phyloP scores from a whole-genome alignment of 2,797 vertebrate genomes.

The Xerus rutilus region DNA sequence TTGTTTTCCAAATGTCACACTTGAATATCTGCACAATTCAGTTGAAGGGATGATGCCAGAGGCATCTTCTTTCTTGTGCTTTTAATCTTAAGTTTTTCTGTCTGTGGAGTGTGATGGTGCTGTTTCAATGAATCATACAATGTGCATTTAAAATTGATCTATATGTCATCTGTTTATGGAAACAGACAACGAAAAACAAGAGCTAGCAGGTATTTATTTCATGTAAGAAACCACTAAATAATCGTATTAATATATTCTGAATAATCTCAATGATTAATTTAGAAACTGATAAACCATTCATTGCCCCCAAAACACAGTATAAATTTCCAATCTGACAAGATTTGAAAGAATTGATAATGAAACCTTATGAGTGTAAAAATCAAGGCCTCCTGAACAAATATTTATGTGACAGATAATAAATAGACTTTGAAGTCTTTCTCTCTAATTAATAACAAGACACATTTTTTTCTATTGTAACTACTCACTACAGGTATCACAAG shows the following conservation, averaged over 20 bases:
- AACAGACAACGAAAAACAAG: conserved; percentile 59
- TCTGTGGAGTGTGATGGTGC: background rate
- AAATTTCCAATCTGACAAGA: background rate
- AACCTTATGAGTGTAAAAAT: background rate
- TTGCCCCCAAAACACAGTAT: background rate
- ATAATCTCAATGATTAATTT: background rate
- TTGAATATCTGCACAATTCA: background rate
- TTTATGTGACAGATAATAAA: background rate
- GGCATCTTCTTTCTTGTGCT: background rate
- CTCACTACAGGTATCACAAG: background rate
- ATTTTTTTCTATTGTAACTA: background rate
- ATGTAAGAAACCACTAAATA: conserved; percentile 10
- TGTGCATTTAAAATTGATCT: background rate
- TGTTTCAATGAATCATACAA: background rate
- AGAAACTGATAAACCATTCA: background rate
- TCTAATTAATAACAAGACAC: background rate
- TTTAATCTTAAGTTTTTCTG: background rate
- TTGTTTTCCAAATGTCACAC: background rate
- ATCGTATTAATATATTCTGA: background rate
- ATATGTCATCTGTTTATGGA: background rate
- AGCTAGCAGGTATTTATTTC: conserved; percentile 8
- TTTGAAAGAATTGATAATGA: conserved; percentile 21
- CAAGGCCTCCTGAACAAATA: background rate
- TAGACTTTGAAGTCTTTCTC: background rate
- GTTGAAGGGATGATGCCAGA: background rate